These are phyloP conservation scores for Anas capensis DNA, from an alignment of 2,797 vertebrate genomes.

Conservation along the genomic window DNA sequence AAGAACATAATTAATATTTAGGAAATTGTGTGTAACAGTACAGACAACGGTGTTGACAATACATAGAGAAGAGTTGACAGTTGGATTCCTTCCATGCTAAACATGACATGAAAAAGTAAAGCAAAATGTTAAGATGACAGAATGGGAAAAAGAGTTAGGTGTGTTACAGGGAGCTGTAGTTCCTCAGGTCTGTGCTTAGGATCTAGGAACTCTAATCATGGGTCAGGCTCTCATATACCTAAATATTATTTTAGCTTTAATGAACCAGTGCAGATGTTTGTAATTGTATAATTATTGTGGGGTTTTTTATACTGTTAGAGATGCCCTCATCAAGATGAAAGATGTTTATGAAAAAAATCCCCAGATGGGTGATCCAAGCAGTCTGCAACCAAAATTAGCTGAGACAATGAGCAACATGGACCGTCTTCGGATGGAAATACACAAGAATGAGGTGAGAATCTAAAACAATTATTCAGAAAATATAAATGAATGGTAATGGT, in stretches of 20 bases:
- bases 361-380: constrained; percentile 97
- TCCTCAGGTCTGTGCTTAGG: neutral
- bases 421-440: constrained; percentile 94
- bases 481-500: neutral
- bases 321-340: constrained; percentile 99
- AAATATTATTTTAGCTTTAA: neutral
- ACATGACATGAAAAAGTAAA: neutral
- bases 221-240: neutral
- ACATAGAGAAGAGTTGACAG: neutral
- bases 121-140: neutral
- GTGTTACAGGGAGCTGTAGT: neutral
- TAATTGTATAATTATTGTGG: neutral
- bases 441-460: constrained; percentile 92
- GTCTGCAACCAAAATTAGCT: constrained; percentile 95
- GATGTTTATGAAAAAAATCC: constrained; percentile 98
- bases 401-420: constrained; percentile 98
- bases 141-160: neutral
- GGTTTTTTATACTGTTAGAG: constrained; percentile 75
- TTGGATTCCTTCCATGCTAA: neutral
- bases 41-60: neutral
- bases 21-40: neutral
- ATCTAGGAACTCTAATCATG: neutral
- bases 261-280: neutral
- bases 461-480: constrained; percentile 15
- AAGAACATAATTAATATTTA: neutral